These are phyloP conservation scores for Eudasyphora cyanicolor DNA, from an alignment of 2,888 invertebrate genomes.

Conservation along the genomic window DNA sequence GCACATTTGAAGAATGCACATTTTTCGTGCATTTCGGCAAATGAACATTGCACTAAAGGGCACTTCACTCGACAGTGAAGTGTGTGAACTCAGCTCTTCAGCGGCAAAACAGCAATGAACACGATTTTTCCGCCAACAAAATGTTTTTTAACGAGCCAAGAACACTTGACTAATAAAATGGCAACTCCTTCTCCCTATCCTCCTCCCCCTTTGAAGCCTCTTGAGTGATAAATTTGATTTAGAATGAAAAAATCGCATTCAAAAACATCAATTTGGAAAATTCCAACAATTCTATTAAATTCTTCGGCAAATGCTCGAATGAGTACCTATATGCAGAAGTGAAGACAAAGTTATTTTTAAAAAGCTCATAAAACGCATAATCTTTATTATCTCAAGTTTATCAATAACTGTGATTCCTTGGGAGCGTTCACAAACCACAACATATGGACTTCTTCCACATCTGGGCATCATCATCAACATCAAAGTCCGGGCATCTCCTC, in stretches of 20 bases:
- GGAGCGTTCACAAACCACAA: slow-evolving; percentile 10
- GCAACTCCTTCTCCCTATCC: background rate
- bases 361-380: slow-evolving; percentile 32
- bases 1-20: slow-evolving; percentile 57
- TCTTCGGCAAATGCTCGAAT: background rate
- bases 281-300: background rate
- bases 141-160: slow-evolving; percentile 45
- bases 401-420: slow-evolving; percentile 43
- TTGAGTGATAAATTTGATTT: background rate
- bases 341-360: too few relatives aligned
- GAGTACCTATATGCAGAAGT: too few relatives aligned
- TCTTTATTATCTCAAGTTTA: slow-evolving; percentile 41
- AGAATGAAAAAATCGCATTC: background rate
- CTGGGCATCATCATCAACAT: slow-evolving; percentile 15
- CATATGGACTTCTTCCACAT: slow-evolving; percentile 45
- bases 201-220: background rate
- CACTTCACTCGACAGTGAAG: slow-evolving; percentile 56
- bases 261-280: background rate
- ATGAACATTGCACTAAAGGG: slow-evolving; percentile 55
- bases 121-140: slow-evolving; percentile 26
- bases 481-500: slow-evolving; percentile 47
- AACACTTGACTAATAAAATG: slow-evolving; percentile 34
- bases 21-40: slow-evolving; percentile 62
- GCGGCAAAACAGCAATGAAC: slow-evolving; percentile 13
- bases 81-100: slow-evolving; percentile 54